Percentiles rank a stretch among this genome's conserved stretches.
Evolutionary conservation across 2,888 invertebrate species (phyloP).

Genomic region (Tipula confusa): DNA sequence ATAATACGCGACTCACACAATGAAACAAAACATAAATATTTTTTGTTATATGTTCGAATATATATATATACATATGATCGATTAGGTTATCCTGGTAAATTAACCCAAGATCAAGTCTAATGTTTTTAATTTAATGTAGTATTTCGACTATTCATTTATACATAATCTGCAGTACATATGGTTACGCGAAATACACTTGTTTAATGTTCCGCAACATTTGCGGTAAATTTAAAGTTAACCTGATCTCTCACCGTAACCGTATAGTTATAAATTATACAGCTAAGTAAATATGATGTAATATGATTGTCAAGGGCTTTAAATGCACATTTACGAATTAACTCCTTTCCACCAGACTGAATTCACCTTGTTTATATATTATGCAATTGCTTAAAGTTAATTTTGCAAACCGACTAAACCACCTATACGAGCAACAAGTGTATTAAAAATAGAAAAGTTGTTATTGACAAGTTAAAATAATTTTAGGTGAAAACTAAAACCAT

Average conservation of each 20-base stretch:
- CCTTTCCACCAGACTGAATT: not conserved
- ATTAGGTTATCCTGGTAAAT: not conserved
- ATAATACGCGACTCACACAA: too few species aligned
- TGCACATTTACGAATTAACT: not conserved
- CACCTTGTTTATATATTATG: not conserved
- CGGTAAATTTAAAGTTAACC: not conserved
- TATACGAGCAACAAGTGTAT: too few species aligned
- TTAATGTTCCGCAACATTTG: not conserved
- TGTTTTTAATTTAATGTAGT: too few species aligned
- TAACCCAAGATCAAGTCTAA: not conserved
- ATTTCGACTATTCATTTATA: too few species aligned
- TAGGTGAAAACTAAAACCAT: too few species aligned
- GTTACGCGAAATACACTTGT: not conserved
- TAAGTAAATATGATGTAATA: not conserved
- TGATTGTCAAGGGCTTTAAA: not conserved
- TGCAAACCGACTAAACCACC: too few species aligned
- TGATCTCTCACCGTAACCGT: not conserved
- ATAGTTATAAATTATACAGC: not conserved
- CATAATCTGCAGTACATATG: not conserved
- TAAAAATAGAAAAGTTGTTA: too few species aligned
- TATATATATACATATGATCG: not conserved
- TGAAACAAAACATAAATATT: not conserved
- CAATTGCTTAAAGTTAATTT: too few species aligned
- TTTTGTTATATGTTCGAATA: too few species aligned
- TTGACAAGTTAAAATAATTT: too few species aligned